A percentile compares a stretch with the other conserved stretches of the same genome.
Evolutionary conservation across 2,888 invertebrate species (phyloP).

Genomic region (Heliconius cydno): DNA sequence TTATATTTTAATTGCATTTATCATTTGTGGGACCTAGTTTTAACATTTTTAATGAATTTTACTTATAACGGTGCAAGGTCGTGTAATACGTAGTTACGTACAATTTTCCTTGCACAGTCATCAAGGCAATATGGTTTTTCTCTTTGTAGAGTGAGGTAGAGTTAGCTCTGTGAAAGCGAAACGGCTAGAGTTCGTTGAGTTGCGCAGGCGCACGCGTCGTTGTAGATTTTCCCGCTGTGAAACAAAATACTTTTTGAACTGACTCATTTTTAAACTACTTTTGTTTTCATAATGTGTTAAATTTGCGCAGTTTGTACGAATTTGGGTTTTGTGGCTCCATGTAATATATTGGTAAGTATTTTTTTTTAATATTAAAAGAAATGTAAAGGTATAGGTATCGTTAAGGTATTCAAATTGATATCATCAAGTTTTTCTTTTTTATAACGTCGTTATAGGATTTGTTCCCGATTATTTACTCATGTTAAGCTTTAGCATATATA

Average conservation of each 20-base stretch:
- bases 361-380: background rate
- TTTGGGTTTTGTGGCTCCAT: conserved; percentile 13
- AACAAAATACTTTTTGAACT: conserved; percentile 45
- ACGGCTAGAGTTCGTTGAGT: conserved; percentile 34
- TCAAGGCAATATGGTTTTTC: conserved; percentile 45
- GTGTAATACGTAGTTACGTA: conserved; percentile 51
- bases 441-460: no score
- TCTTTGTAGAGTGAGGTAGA: conserved; percentile 39
- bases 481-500: no score
- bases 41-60: background rate
- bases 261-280: conserved; percentile 35
- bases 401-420: no score
- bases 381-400: background rate
- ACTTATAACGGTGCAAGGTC: conserved; percentile 51
- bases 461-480: no score
- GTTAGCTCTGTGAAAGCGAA: conserved; percentile 36
- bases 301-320: conserved; percentile 25
- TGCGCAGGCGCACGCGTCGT: conserved; percentile 48
- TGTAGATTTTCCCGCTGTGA: conserved; percentile 49
- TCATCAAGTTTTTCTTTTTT: no score
- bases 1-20: conserved; percentile 18
- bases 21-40: conserved; percentile 9
- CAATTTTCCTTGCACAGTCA: conserved; percentile 60
- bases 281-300: conserved; percentile 42
- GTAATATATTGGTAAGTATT: conserved; percentile 22